Conservation (phyloP, 2,888 invertebrate genomes). For the Caenorhabditis doughertyi region DNA sequence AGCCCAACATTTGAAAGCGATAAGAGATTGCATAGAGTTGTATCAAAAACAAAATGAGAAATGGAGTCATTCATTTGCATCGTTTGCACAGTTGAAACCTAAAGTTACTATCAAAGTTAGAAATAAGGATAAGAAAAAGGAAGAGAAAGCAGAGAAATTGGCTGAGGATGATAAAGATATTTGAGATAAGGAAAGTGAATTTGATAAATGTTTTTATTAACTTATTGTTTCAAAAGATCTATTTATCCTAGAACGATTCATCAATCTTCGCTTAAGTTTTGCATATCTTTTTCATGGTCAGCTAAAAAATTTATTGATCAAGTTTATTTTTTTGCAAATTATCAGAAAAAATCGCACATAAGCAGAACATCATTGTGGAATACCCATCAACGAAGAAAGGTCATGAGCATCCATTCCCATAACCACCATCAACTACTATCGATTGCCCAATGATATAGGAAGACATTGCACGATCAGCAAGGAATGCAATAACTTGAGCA, state of each 20-base stretch:
- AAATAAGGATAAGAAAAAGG: background rate
- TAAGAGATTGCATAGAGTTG: background rate
- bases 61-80: background rate
- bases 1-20: constrained; percentile 12
- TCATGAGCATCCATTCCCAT: constrained; percentile 30
- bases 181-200: background rate
- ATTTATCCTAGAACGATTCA: background rate
- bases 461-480: constrained; percentile 58
- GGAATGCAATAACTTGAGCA: constrained; percentile 56
- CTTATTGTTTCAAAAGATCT: background rate
- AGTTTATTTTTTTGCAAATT: too few relatives aligned
- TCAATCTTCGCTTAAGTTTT: too few relatives aligned
- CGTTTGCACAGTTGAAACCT: constrained; percentile 4
- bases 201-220: background rate
- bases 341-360: too few relatives aligned
- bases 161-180: constrained; percentile 30
- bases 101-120: background rate
- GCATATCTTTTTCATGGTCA: too few relatives aligned
- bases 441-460: constrained; percentile 63
- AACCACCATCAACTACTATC: constrained; percentile 59
- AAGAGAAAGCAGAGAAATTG: constrained; percentile 15
- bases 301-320: too few relatives aligned
- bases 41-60: constrained; percentile 30
- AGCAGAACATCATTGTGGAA: background rate
- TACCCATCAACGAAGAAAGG: background rate